Percentiles rank a stretch among this genome's conserved stretches.
phyloP scores from a whole-genome alignment of 1,140 invertebrate genomes.

The Pemphigus obesinymphae region DNA sequence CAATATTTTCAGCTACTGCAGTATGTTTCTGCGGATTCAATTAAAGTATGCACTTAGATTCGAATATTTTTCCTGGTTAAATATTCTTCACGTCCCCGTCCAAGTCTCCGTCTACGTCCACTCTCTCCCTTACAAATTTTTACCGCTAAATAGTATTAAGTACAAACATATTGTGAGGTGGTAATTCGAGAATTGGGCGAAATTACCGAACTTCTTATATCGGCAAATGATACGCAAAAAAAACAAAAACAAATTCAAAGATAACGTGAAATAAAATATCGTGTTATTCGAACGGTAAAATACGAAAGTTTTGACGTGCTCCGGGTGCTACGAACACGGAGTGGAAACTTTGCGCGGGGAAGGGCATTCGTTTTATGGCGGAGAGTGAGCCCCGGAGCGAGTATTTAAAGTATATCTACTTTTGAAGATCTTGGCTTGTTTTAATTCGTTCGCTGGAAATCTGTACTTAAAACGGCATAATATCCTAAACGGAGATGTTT shows the following conservation, averaged over 20 bases:
- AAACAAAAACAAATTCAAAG: neutral
- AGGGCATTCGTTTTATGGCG: too few species aligned
- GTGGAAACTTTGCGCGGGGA: too few species aligned
- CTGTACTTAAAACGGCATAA: neutral
- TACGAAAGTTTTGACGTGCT: neutral
- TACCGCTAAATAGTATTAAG: too few species aligned
- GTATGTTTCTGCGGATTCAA: too few species aligned
- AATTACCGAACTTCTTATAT: neutral
- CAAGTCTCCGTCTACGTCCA: too few species aligned
- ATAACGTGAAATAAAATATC: neutral
- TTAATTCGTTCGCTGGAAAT: slow-evolving; percentile 12
- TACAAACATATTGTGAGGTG: too few species aligned
- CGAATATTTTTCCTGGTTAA: too few species aligned
- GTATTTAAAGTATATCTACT: slow-evolving; percentile 28
- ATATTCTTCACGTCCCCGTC: too few species aligned
- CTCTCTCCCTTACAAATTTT: too few species aligned
- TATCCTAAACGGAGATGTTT: neutral
- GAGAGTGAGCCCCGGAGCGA: neutral
- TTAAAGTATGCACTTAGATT: too few species aligned
- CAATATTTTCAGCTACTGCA: too few species aligned
- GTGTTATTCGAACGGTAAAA: neutral
- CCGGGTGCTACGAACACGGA: neutral
- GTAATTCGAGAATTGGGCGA: neutral
- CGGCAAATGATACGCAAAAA: neutral
- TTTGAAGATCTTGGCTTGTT: neutral